A percentile compares a stretch with the other conserved stretches of the same genome.
These are phyloP conservation scores for Eupithecia subumbrata DNA, from an alignment of 2,888 invertebrate genomes.

Conservation along the genomic window DNA sequence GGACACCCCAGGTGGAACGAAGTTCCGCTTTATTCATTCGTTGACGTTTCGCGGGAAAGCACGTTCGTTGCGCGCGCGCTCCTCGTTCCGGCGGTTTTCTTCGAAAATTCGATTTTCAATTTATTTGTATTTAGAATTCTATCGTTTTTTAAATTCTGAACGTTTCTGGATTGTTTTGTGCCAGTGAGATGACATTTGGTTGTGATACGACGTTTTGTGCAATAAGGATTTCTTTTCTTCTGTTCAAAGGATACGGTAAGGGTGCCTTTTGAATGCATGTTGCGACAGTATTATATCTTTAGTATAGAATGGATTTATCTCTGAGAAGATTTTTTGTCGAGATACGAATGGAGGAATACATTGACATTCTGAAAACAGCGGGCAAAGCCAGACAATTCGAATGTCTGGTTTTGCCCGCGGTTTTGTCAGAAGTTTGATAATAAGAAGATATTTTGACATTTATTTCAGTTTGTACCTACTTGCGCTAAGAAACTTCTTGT, in stretches of 20 bases:
- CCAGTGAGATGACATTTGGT: constrained; percentile 64
- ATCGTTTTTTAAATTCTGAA: constrained; percentile 42
- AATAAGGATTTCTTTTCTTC: constrained; percentile 72
- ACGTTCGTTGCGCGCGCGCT: constrained; percentile 66
- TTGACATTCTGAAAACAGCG: no score
- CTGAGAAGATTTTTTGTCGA: constrained; percentile 29
- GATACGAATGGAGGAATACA: constrained; percentile 17
- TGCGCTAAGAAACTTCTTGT: neutral
- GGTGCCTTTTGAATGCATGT: constrained; percentile 53
- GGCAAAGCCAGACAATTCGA: no score
- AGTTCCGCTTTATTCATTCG: constrained; percentile 75
- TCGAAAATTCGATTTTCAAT: constrained; percentile 47
- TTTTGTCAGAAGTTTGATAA: neutral
- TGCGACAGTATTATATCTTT: constrained; percentile 50
- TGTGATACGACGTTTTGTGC: constrained; percentile 66
- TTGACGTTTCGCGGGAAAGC: constrained; percentile 79
- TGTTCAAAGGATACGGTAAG: constrained; percentile 68
- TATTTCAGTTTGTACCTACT: neutral
- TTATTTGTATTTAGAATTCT: constrained; percentile 42
- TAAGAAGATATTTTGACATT: neutral
- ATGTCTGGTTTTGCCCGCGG: constrained; percentile 4
- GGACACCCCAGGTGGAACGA: constrained; percentile 73
- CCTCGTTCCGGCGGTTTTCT: constrained; percentile 50
- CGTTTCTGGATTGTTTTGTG: constrained; percentile 50
- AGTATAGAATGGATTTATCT: constrained; percentile 32